Base-by-base conservation (phyloP, 1,140 invertebrate species). In the Drepana arcuata region DNA sequence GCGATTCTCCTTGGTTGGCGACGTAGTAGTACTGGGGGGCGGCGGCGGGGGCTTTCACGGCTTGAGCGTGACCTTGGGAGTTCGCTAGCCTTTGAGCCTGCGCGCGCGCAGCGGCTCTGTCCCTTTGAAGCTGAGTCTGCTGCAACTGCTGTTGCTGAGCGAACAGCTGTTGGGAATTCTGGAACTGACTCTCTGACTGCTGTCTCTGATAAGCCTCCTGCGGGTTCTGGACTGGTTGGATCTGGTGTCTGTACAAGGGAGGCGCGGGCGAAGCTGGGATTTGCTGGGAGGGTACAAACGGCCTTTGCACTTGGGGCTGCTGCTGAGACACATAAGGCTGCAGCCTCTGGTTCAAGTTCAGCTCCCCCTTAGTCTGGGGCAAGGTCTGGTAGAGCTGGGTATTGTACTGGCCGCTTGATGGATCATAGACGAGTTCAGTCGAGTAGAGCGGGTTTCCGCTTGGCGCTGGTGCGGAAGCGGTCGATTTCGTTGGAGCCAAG, bases 371-470 rank as follows among this genome's bases (percentile, higher is more conserved):
- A 13, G 87, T 88, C 65, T 92, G 90, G 9, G 92, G 92, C 29
- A 93, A 72, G 16, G 86, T 86, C 73, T 93, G 92, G 81, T 89
- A 93, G 14, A 93, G 80, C 42, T 92, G 89, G 7, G 91, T 92
- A 57, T 93, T 91, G 85, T 93, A 93, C 61, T 91, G 89, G 39
- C 92, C 92, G 46, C 88, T 89, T n/a, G 86, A 62, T 23, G 91
- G 92, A 74, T 94, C 91, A 73, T 87, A 93, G 0, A 93, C 86
- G 4, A 93, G 74, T 56, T 93, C 90, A 11, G 92, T 91, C 30
- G 90, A 89, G 70, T 93, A 93, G 42, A 92, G 84, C 24, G 90
- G 88, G 39, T 89, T 86, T 12, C 84, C 72, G 44, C 84, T 78
- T 2, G 81, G 57, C 21, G 77, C 36, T 29, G 71, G 62, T 38